Conservation (phyloP, 2,888 invertebrate species). For the Macrostomum cliftonense region DNA sequence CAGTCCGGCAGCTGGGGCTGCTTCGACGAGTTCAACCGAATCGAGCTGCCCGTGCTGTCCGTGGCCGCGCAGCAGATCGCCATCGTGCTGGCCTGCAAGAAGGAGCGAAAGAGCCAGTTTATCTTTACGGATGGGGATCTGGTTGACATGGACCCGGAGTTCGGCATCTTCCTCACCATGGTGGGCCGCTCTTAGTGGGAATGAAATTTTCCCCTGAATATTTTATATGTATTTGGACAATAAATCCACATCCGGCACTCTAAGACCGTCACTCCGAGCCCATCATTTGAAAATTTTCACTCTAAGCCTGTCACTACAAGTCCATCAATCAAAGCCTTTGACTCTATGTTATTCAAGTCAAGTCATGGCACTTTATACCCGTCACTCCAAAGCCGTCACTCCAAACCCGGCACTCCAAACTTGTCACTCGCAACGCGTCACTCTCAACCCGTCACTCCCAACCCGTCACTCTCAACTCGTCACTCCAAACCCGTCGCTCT, state of each 20-base stretch:
- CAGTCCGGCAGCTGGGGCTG: conserved; percentile 95
- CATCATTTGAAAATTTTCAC: neutral
- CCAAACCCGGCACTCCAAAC: too few species aligned
- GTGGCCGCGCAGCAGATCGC: conserved; percentile 94
- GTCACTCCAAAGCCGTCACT: too few species aligned
- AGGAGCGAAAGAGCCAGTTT: conserved; percentile 72
- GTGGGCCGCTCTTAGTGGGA: too few species aligned
- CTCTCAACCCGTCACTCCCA: neutral
- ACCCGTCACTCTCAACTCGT: neutral
- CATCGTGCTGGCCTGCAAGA: conserved; percentile 68
- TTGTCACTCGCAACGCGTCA: too few species aligned
- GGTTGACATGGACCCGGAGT: conserved; percentile 79
- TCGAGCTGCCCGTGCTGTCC: conserved; percentile 73
- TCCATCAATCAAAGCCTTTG: neutral
- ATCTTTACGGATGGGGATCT: conserved; percentile 81
- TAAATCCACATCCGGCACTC: neutral
- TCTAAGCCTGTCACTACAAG: neutral
- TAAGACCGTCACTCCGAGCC: neutral
- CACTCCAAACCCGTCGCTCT: neutral
- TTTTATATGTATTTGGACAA: neutral
- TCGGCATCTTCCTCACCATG: conserved; percentile 94
- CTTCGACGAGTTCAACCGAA: conserved; percentile 84
- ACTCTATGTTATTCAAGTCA: too few species aligned
- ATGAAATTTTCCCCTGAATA: too few species aligned
- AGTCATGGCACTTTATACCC: too few species aligned